Conservation (phyloP, 2,113 vertebrate species). For the Phalacrocorax brasilianus region DNA sequence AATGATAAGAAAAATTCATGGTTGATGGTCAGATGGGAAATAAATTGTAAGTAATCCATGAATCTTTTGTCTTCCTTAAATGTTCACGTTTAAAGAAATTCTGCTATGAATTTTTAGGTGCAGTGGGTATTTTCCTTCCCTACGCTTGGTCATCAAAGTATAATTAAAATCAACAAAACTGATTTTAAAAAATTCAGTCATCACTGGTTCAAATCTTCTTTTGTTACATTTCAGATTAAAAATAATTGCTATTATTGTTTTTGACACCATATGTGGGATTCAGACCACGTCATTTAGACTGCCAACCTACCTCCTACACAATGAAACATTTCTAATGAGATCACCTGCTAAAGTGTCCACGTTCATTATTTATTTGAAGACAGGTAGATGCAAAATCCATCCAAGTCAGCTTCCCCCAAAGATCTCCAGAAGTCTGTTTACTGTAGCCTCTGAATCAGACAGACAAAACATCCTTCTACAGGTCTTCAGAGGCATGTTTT, state of each 20-base stretch:
- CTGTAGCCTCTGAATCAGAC: background rate
- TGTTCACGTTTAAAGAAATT: background rate
- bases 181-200: background rate
- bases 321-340: background rate
- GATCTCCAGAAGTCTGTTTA: background rate
- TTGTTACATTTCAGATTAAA: background rate
- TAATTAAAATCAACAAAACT: background rate
- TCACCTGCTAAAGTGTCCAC: background rate
- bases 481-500: background rate
- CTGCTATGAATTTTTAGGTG: background rate
- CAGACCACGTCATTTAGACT: accelerated
- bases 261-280: background rate
- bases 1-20: background rate
- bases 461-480: background rate
- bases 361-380: background rate
- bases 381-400: background rate
- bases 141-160: background rate
- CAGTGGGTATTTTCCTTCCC: background rate
- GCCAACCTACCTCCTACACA: background rate
- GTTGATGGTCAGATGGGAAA: background rate
- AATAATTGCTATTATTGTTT: background rate
- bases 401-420: background rate
- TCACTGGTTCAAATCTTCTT: background rate
- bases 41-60: background rate
- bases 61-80: background rate